Base-by-base conservation (phyloP, 2,888 invertebrate genomes). In the Ophion costatus region DNA sequence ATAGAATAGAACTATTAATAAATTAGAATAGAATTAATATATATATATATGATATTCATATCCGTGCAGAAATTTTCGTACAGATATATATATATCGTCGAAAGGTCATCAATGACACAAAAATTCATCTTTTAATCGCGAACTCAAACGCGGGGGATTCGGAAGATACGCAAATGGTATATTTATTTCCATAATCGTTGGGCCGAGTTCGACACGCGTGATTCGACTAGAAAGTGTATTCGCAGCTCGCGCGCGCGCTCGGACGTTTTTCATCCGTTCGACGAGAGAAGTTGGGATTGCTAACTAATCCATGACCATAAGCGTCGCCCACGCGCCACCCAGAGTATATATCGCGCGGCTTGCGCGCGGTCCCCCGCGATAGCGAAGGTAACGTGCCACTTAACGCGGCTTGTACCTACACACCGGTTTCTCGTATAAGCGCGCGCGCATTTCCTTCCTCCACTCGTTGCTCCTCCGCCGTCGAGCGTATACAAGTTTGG, bases 251-350 rank as follows among this genome's bases (percentile, higher is more conserved):
- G 29, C 29, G 29, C 29, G 29, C 29, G 29, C 29, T 4, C 29
- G 29, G 29, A 33, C 20, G 22, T 51, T 56, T 70, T 29, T 51
- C 51, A 70, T 70, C 22, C 17, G 70, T 33, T 45, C 29, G 66
- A 75, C 29, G 22, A 79, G 79, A 45, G 10, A 79, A 79, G 67
- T 80, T 80, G 51, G 74, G 45, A 80, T 84, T 80, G 84, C 75
- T 33, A 84, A 86, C 84, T 89, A 88, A 89, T 88, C 85, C 82
- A 73, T 82, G 87, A 80, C 89, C 89, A 89, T 89, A 89, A 88
- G 83, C 69, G 73, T 87, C 88, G 85, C 89, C 89, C 88, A 89
- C 89, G 87, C 83, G 78, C 67, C 69, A 59, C 64, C 63, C 78
- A 61, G 67, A 59, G 38, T 75, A 51, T 24, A 59, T 22, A 33